Evolutionary conservation across 2,888 invertebrate species (phyloP).

Genomic region (Melanophora roralis): DNA sequence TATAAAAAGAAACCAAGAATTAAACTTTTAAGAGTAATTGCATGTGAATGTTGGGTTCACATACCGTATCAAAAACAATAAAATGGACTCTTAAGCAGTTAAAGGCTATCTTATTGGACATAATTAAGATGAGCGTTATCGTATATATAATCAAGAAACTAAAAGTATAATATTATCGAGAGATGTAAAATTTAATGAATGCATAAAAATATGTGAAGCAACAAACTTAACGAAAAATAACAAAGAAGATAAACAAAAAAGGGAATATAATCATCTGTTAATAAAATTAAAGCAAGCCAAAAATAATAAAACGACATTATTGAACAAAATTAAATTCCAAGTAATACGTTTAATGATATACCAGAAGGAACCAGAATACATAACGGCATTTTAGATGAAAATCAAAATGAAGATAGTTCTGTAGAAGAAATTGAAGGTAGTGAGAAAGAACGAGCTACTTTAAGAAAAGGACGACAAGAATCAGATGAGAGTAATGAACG

Average conservation of each 20-base stretch:
- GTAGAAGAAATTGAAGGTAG: too few relatives aligned
- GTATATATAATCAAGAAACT: neutral
- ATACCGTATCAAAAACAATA: conserved; percentile 47
- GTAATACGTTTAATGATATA: too few relatives aligned
- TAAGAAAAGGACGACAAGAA: neutral
- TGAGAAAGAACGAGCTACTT: neutral
- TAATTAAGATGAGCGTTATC: conserved; percentile 4
- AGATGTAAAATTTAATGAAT: conserved; percentile 15
- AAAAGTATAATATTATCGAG: too few relatives aligned
- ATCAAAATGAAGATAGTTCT: neutral
- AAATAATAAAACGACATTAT: too few relatives aligned
- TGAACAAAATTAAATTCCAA: too few relatives aligned
- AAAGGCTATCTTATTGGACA: conserved; percentile 38
- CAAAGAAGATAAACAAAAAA: neutral
- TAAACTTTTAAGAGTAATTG: conserved; percentile 48
- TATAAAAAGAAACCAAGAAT: conserved; percentile 16
- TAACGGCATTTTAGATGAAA: too few relatives aligned
- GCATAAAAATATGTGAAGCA: neutral
- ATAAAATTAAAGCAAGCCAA: too few relatives aligned
- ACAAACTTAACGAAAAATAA: neutral
- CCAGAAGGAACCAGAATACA: too few relatives aligned
- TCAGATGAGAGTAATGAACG: too few relatives aligned
- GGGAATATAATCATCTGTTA: neutral
- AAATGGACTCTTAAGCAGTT: conserved; percentile 45
- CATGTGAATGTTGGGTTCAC: conserved; percentile 31